A percentile compares a stretch with the other conserved stretches of the same genome.
phyloP scores from a whole-genome alignment of 92 coral and sea anemone genomes.

The Blastomussa wellsi region DNA sequence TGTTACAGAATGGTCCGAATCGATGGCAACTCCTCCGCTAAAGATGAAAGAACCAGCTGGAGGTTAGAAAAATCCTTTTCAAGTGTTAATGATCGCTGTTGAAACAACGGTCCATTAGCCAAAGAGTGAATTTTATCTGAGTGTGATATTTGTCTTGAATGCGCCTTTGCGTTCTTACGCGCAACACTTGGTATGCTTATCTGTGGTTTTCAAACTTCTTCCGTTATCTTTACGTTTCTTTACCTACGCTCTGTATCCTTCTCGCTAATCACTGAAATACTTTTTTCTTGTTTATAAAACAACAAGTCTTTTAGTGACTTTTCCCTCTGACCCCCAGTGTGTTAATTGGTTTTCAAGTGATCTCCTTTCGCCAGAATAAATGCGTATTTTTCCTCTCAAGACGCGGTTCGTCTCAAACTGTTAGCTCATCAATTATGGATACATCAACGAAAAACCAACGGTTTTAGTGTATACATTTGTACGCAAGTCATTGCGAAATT shows the following conservation, averaged over 20 bases:
- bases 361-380: not conserved
- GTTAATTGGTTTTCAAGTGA: constrained; percentile 25
- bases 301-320: not conserved
- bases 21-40: constrained; percentile 89
- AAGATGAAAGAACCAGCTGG: constrained; percentile 38
- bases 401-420: not conserved
- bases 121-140: not conserved
- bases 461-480: not conserved
- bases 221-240: not conserved
- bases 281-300: constrained; percentile 4
- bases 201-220: constrained; percentile 12
- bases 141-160: not conserved
- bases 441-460: not conserved
- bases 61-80: not conserved
- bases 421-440: constrained; percentile 23
- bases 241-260: not conserved
- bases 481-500: not conserved
- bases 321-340: not conserved
- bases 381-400: not conserved
- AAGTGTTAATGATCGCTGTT: constrained; percentile 7
- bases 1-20: constrained; percentile 71
- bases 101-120: constrained; percentile 7
- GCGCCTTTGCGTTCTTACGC: not conserved
- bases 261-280: not conserved
- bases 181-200: constrained; percentile 5